Evolutionary conservation across 2,888 invertebrate species (phyloP).

Genomic region (Catonia carolina): DNA sequence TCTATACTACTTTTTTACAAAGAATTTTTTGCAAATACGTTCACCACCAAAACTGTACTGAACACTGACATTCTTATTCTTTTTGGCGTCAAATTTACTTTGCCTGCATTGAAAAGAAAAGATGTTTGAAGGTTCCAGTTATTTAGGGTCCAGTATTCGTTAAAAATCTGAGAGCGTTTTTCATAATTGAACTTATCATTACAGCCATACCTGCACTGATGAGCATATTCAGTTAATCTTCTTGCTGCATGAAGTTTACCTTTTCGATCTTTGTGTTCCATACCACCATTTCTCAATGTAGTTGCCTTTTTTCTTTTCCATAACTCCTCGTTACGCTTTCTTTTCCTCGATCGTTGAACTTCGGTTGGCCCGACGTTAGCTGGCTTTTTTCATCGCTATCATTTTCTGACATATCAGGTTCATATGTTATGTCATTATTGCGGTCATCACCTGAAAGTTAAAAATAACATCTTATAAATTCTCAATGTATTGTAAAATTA

Average conservation of each 20-base stretch:
- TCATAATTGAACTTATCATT: conserved; percentile 13
- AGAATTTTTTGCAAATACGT: too few species aligned
- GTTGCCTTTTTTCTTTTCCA: conserved; percentile 13
- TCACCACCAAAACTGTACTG: not conserved
- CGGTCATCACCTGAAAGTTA: conserved; percentile 12
- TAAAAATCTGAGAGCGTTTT: conserved; percentile 10
- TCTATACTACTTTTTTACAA: too few species aligned
- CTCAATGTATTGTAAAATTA: too few species aligned
- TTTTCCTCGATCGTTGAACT: conserved; percentile 11
- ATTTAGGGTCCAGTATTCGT: conserved; percentile 9
- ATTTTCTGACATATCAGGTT: not conserved
- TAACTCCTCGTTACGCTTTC: not conserved
- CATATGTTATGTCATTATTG: conserved; percentile 2
- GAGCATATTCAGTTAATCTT: conserved; percentile 4
- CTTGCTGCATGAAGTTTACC: conserved; percentile 8
- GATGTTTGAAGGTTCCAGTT: conserved; percentile 6
- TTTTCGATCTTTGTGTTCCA: conserved; percentile 10
- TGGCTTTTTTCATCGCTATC: not conserved
- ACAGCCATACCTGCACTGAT: conserved; percentile 9
- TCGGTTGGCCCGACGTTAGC: not conserved
- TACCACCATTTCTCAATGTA: conserved; percentile 5
- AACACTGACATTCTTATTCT: conserved; percentile 16
- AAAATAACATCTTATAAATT: too few species aligned
- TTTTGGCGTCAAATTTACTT: conserved; percentile 4
- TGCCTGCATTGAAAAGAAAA: conserved; percentile 14